These are phyloP conservation scores for Apamea anceps DNA, from an alignment of 2,888 invertebrate species.

Conservation along the genomic window DNA sequence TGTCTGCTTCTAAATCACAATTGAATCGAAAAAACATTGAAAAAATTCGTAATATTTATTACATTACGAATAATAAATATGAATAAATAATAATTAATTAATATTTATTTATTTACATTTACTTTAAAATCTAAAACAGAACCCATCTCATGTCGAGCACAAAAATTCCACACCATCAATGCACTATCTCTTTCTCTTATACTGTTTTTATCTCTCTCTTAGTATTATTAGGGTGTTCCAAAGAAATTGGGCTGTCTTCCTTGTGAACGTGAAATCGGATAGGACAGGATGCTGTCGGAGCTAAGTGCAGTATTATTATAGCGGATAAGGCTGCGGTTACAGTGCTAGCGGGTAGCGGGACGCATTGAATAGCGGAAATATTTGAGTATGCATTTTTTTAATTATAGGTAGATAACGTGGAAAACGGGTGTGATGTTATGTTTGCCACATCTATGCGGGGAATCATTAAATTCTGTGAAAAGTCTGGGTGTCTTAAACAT, in stretches of 20 bases:
- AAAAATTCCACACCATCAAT: neutral
- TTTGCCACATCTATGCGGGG: too few species aligned
- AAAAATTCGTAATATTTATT: too few species aligned
- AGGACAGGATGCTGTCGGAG: neutral
- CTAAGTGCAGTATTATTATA: conserved; percentile 47
- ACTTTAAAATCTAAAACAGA: neutral
- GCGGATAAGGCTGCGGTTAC: neutral
- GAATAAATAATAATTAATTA: too few species aligned
- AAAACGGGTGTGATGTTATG: too few species aligned
- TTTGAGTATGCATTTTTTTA: too few species aligned
- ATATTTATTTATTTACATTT: too few species aligned
- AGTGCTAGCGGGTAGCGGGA: neutral
- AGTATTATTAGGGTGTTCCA: neutral
- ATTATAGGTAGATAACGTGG: too few species aligned
- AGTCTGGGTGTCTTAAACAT: too few species aligned
- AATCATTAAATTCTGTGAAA: too few species aligned
- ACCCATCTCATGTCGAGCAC: neutral
- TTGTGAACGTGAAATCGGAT: conserved; percentile 27
- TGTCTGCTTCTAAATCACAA: neutral
- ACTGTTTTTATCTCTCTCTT: conserved; percentile 3
- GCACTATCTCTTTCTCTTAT: neutral
- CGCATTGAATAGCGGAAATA: neutral
- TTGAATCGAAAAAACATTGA: neutral
- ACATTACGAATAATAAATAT: too few species aligned
- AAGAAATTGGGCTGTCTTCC: conserved; percentile 32